phyloP scores from a whole-genome alignment of 2,797 vertebrate genomes.

The Petrocephalus sullivani region DNA sequence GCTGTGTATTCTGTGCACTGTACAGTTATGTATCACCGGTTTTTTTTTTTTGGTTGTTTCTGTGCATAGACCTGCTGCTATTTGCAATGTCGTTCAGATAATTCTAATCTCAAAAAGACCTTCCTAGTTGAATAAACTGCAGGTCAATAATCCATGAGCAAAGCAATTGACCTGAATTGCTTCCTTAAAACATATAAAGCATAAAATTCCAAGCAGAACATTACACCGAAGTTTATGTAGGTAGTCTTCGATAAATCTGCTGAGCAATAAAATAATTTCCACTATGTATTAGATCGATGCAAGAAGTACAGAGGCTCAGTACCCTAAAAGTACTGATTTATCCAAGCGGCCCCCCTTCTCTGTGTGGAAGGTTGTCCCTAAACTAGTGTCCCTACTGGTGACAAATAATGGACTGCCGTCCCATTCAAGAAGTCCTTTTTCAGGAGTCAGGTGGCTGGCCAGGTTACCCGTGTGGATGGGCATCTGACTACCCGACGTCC shows the following conservation, averaged over 20 bases:
- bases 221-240: neutral
- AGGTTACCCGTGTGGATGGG: slow-evolving; percentile 82
- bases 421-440: neutral
- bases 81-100: neutral
- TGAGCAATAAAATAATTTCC: neutral
- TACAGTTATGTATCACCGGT: neutral
- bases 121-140: neutral
- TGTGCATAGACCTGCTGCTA: neutral
- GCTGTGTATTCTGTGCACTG: neutral
- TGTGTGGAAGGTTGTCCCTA: neutral
- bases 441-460: neutral
- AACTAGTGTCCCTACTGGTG: neutral
- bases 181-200: neutral
- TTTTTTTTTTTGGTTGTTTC: neutral
- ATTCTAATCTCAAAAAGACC: neutral
- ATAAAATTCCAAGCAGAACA: neutral
- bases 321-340: too few species aligned
- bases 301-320: neutral
- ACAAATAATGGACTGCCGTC: neutral
- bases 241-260: neutral
- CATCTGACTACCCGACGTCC: slow-evolving; percentile 74
- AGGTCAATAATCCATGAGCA: neutral
- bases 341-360: too few species aligned
- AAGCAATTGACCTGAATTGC: neutral
- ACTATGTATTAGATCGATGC: neutral